Evolutionary conservation across 1,140 invertebrate species (phyloP).

Genomic region (Conus ventricosus): DNA sequence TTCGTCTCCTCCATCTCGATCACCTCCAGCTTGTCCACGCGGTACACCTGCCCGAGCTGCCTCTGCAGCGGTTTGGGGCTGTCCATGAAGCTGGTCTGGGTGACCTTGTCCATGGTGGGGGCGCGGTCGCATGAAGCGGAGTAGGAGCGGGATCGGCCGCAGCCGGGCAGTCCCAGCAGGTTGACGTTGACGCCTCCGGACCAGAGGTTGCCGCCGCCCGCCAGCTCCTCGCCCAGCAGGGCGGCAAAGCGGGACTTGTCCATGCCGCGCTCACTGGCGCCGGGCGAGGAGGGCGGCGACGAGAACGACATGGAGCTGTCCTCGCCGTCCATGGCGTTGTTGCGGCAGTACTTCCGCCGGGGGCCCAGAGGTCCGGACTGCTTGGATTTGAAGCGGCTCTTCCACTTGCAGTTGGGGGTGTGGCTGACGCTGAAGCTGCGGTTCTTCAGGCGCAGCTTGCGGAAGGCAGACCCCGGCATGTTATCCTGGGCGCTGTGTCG

Average conservation of each 20-base stretch:
- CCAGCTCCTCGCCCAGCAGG: not conserved
- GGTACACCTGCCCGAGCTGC: constrained; percentile 8
- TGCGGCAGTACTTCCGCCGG: not conserved
- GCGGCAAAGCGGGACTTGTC: constrained; percentile 4
- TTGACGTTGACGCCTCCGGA: not conserved
- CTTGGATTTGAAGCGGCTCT: not conserved
- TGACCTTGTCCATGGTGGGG: constrained; percentile 39
- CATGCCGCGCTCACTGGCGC: not conserved
- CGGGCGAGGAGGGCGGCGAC: constrained; percentile 22
- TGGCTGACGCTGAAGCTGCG: constrained; percentile 39
- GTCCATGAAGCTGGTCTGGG: constrained; percentile 35
- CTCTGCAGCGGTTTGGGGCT: constrained; percentile 11
- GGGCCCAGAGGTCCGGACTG: not conserved
- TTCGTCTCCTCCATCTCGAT: not conserved
- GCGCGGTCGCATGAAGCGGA: not conserved
- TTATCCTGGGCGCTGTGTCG: constrained; percentile 38
- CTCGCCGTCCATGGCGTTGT: not conserved
- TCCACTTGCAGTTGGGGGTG: not conserved
- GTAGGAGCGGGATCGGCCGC: not conserved
- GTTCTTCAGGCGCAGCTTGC: constrained; percentile 34
- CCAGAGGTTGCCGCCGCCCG: not conserved
- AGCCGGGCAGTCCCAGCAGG: not conserved
- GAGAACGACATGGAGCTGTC: not conserved
- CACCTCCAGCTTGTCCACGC: constrained; percentile 26
- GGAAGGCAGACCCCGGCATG: constrained; percentile 18